Evolutionary conservation across 2,113 vertebrate genomes (phyloP), one percentile per base, ranked within the genome.

Genomic region (Hepsetus odoe): DNA sequence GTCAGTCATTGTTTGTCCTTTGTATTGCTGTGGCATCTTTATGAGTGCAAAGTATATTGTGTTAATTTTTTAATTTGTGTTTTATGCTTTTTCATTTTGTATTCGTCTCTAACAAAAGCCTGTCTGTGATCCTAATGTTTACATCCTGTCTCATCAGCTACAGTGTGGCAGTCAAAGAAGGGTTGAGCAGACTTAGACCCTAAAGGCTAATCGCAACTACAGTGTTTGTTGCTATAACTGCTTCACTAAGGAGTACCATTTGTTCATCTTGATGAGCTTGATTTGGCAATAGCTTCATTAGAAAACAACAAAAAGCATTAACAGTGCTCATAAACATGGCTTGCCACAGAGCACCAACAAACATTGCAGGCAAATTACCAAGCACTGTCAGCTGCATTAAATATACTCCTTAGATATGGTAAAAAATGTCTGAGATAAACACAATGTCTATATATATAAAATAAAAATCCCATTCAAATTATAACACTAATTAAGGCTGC

Each of bases 211-310:
- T 86, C 76, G 49, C 72, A 79, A 88, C 85, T 88, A 85, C 89
- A 90, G 84, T 83, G 61, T 58, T 73, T 8, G 81, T 87, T 89
- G 90, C 90, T 92, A 90, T 91, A 87, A 88, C 89, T 73, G 66
- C 76, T 82, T 87, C 88, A 88, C 83, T 42, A 75, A 86, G 84
- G 87, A 89, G 86, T 85, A 87, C 91, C 90, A 91, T 92, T 90
- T 92, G 91, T 86, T 84, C 78, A 79, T 78, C 87, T 87, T 89
- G 89, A 89, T 87, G 85, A 89, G 87, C 77, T 82, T 58, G 38
- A 22, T 68, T 72, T 83, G 84, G 85, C 82, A 79, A 71, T 0
- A 87, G 87, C 86, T 89, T 68, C 89, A 90, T 88, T 86, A 86
- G 85, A 80, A 88, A 86, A 90, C 84, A 87, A 89, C 83, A 88